Evolutionary conservation across 2,113 vertebrate species (phyloP).

Genomic region (Ginglymostoma cirratum): DNA sequence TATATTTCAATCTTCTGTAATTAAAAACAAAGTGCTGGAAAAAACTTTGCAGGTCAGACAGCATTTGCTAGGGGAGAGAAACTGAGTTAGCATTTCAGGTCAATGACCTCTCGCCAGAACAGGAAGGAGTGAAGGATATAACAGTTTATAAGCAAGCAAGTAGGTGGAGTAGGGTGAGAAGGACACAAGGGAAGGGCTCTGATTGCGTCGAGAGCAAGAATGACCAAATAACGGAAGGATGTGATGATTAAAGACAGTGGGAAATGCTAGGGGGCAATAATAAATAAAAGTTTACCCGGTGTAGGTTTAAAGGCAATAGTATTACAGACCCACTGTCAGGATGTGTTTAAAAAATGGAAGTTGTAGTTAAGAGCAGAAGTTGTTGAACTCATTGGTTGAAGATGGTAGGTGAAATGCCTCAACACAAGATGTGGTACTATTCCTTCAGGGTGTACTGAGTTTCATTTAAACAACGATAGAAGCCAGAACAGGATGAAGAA

Average conservation of each 20-base stretch:
- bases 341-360: no score
- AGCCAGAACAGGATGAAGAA: neutral
- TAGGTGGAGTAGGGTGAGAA: neutral
- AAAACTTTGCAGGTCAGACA: neutral
- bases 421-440: neutral
- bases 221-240: neutral
- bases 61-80: neutral
- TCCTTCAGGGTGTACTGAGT: neutral
- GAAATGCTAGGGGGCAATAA: neutral
- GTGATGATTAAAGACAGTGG: neutral
- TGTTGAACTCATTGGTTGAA: neutral
- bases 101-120: neutral
- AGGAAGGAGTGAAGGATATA: neutral
- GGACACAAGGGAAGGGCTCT: neutral
- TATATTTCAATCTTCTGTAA: conserved; percentile 40
- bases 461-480: neutral
- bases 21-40: neutral
- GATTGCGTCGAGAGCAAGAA: neutral
- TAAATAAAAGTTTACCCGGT: neutral
- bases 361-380: neutral
- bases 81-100: neutral
- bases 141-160: neutral
- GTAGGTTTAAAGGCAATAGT: conserved; percentile 11
- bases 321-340: neutral
- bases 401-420: neutral